Evolutionary conservation across 2,113 vertebrate genomes (phyloP).

Genomic region (Sula dactylatra): DNA sequence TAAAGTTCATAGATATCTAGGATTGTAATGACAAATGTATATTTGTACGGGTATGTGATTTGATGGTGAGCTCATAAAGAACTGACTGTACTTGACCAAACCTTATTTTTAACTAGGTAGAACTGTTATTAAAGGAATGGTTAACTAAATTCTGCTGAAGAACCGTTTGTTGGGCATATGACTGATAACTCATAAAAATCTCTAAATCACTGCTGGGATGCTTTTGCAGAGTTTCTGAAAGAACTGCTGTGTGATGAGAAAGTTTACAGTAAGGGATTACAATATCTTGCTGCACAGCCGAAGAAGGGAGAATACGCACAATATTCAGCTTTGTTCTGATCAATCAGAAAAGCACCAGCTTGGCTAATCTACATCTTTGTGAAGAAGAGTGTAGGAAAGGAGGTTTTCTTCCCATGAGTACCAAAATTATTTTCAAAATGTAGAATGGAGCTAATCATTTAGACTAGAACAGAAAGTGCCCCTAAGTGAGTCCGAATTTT

Average conservation of each 20-base stretch:
- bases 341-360: rapidly evolving
- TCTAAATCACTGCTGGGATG: neutral
- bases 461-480: neutral
- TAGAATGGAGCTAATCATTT: neutral
- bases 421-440: neutral
- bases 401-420: neutral
- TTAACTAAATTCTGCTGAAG: neutral
- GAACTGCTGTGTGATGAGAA: neutral
- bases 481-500: neutral
- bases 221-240: neutral
- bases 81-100: neutral
- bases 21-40: neutral
- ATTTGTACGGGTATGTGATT: neutral
- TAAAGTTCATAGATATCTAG: neutral
- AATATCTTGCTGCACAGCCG: neutral
- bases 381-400: neutral
- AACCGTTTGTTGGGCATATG: neutral
- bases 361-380: neutral
- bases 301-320: neutral
- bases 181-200: neutral
- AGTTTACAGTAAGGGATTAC: neutral
- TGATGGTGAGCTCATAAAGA: neutral
- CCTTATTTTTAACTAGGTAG: neutral
- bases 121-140: neutral
- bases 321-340: neutral